Conservation (phyloP, 2,888 invertebrate genomes). For the Phytoseiulus persimilis region DNA sequence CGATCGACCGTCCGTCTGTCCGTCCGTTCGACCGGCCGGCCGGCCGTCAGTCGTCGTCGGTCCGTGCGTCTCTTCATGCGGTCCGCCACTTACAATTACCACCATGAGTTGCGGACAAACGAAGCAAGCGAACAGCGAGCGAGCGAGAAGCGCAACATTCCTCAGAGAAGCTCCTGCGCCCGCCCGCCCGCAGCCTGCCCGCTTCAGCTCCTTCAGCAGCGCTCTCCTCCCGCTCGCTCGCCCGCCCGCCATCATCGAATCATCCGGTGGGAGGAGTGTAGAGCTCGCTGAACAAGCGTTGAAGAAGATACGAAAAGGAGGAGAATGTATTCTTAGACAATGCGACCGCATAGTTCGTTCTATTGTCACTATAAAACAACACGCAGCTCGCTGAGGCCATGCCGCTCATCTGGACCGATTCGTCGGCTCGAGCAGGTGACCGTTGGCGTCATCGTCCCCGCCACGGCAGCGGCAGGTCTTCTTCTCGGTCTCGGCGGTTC, state of each 20-base stretch:
- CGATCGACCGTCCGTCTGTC: not conserved
- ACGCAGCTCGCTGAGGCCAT: not conserved
- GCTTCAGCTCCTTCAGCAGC: not conserved
- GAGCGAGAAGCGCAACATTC: not conserved
- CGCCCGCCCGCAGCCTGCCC: not conserved
- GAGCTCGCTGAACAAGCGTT: not conserved
- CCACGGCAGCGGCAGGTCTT: not conserved
- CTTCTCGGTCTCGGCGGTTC: not conserved
- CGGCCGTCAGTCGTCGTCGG: not conserved
- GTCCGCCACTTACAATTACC: not conserved
- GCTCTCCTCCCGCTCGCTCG: not conserved
- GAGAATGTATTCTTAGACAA: not conserved
- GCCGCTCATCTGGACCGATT: not conserved
- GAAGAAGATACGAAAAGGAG: not conserved
- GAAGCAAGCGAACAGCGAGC: not conserved
- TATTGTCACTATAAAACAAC: not conserved
- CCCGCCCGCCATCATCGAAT: not conserved
- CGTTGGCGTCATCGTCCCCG: not conserved
- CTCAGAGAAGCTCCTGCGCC: not conserved
- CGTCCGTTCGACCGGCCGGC: slow-evolving; percentile 9
- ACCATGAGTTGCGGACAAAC: not conserved
- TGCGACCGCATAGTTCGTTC: not conserved
- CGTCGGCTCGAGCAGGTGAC: not conserved
- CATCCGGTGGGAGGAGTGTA: not conserved
- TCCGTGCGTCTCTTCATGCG: not conserved